Base-by-base conservation (phyloP, 2,113 vertebrate species). In the Pachypanchax playfairii region DNA sequence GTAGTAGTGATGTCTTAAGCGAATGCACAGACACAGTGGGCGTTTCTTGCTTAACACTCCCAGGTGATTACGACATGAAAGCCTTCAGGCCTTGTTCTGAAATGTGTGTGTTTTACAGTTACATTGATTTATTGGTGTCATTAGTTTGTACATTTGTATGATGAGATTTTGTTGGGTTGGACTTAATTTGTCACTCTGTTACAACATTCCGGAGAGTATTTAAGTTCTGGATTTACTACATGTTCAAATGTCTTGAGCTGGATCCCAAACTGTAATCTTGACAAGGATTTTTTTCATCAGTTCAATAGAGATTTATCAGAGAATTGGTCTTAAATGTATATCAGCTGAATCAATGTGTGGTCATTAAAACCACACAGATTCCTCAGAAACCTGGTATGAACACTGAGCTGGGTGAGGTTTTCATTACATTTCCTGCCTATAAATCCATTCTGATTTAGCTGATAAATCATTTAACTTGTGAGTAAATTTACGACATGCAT, bases 271-370 rank as follows among this genome's bases (percentile, higher is more conserved):
- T 77, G 75, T 64, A 72, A 65, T 75, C 66, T 70, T 52, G 48
- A 85, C 77, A 78, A 55, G 76, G 70, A 22, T 74, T 60, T 66
- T 67, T 80, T 46, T 72, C 67, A 80, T 87, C 53, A 74, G 61
- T 75, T 79, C 66, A 73, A 49, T 56, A 77, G 46, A 71, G 69
- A 70, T 75, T 75, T 77, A 79, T 77, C 71, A 50, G n/a, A 62
- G 65, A 83, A 42, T 49, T 58, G 50, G 46, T 81, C 50, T 71
- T 24, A 36, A 21, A 49, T 48, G 49, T 49, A 38, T 63, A 42
- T 72, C 59, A 73, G 42, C 44, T 52, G 46, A 65, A 74, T 53
- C 29, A 41, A 33, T 56, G 17, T 33, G 52, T 43, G 62, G n/a
- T 53, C 29, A 42, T 1, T 24, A 25, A 47, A 52, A 38, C 57